Evolutionary conservation across 2,113 vertebrate species (phyloP).

Genomic region (Phalacrocorax carbo): DNA sequence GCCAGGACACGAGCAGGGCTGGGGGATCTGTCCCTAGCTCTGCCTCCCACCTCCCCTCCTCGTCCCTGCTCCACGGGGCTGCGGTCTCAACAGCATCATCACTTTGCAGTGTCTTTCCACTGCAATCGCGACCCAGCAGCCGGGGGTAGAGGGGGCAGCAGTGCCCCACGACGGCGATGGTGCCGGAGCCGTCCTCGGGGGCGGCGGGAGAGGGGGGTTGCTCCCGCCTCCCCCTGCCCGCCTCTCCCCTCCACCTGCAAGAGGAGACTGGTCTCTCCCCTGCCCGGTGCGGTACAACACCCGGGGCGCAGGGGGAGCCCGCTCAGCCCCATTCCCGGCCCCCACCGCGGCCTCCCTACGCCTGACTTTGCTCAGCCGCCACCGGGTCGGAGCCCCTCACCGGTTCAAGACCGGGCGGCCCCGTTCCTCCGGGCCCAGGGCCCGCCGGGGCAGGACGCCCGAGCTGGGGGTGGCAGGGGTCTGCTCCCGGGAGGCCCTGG

Average conservation of each 20-base stretch:
- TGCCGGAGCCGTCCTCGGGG: neutral
- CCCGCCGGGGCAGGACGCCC: no score
- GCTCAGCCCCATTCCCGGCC: neutral
- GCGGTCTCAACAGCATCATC: rapidly evolving
- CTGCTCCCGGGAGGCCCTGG: no score
- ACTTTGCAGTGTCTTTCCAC: neutral
- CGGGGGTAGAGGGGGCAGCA: neutral
- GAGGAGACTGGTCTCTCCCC: neutral
- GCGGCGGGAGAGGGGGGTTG: neutral
- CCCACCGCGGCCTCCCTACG: neutral
- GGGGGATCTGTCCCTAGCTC: no score
- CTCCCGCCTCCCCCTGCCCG: neutral
- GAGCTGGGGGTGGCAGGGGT: no score
- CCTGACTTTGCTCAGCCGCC: neutral
- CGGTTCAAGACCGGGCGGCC: no score
- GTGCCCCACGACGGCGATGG: neutral
- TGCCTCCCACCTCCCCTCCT: slow-evolving; percentile 9
- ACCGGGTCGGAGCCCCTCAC: neutral
- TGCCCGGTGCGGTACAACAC: neutral
- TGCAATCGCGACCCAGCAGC: neutral
- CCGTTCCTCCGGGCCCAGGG: no score
- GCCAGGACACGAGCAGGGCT: neutral
- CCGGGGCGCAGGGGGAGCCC: neutral
- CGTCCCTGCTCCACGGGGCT: neutral
- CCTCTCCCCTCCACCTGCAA: neutral